phyloP scores from a whole-genome alignment of 2,888 invertebrate genomes.

The Litoditis marina region DNA sequence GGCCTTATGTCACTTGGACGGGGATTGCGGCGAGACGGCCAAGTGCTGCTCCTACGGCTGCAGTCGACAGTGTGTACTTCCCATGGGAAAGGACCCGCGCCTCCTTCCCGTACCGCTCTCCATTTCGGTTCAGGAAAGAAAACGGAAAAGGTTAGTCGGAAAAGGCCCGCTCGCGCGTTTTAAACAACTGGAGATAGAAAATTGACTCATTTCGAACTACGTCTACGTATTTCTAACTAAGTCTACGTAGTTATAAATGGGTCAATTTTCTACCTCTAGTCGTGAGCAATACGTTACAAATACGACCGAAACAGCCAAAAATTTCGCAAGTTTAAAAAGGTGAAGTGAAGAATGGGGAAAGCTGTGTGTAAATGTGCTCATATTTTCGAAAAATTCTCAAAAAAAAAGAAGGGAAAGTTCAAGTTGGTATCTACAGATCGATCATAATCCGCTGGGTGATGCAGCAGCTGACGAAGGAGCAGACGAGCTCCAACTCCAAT shows the following conservation, averaged over 20 bases:
- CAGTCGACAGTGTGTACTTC: conserved; percentile 43
- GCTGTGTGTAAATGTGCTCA: too few species aligned
- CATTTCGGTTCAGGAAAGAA: conserved; percentile 55
- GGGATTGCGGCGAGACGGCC: conserved; percentile 61
- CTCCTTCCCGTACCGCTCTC: conserved; percentile 54
- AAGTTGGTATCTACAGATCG: too few species aligned
- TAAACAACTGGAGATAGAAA: neutral
- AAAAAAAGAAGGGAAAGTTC: too few species aligned
- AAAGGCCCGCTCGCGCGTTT: neutral
- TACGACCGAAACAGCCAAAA: too few species aligned
- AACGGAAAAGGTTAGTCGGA: conserved; percentile 41
- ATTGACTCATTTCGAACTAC: too few species aligned
- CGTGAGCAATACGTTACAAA: too few species aligned
- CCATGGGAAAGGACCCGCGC: conserved; percentile 22
- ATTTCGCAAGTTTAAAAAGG: too few species aligned
- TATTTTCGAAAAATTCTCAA: too few species aligned
- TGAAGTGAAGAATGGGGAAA: too few species aligned
- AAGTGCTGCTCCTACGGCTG: conserved; percentile 63
- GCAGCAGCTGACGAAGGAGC: conserved; percentile 39
- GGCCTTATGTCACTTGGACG: conserved; percentile 61
- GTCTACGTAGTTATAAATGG: too few species aligned
- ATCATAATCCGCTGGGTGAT: conserved; percentile 59
- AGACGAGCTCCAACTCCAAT: conserved; percentile 48
- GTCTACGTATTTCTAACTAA: too few species aligned
- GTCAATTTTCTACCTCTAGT: too few species aligned